Evolutionary conservation across 53 echinoderm and acorn worm species (phyloP).

Genomic region (Echinarachnius parma): DNA sequence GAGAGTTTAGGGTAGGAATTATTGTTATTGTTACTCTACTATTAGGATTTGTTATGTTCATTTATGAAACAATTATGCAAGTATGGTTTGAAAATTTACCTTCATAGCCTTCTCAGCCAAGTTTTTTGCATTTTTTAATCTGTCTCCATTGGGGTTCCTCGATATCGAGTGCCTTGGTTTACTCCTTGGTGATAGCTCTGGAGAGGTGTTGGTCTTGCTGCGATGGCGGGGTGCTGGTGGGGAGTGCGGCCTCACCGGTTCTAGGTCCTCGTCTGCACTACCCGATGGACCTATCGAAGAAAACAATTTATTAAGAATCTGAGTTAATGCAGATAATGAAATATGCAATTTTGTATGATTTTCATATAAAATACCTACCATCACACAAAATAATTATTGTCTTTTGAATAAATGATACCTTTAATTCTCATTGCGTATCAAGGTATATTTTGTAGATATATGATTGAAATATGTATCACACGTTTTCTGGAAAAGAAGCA

Average conservation of each 20-base stretch:
- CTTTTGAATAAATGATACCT: too few relatives aligned
- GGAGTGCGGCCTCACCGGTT: slow-evolving; percentile 8
- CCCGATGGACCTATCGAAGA: slow-evolving; percentile 20
- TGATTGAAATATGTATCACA: too few relatives aligned
- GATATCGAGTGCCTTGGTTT: slow-evolving; percentile 58
- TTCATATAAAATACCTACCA: too few relatives aligned
- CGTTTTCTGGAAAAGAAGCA: too few relatives aligned
- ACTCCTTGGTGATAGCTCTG: slow-evolving; percentile 74
- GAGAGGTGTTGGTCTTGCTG: slow-evolving; percentile 63
- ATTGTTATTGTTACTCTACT: background rate
- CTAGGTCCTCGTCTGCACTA: slow-evolving; percentile 25
- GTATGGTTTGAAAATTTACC: too few relatives aligned
- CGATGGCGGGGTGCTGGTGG: slow-evolving; percentile 42
- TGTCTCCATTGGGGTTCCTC: slow-evolving; percentile 61
- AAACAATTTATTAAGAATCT: too few relatives aligned
- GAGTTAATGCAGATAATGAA: background rate
- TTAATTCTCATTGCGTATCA: too few relatives aligned
- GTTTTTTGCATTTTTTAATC: slow-evolving; percentile 75
- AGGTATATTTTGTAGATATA: too few relatives aligned
- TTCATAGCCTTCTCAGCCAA: slow-evolving; percentile 88
- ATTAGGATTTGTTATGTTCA: background rate
- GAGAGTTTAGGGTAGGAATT: too few relatives aligned
- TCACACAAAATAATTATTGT: too few relatives aligned
- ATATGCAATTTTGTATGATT: too few relatives aligned
- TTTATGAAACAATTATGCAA: too few relatives aligned